phyloP scores from a whole-genome alignment of 1,140 invertebrate genomes.

The Papilio aristodemus region DNA sequence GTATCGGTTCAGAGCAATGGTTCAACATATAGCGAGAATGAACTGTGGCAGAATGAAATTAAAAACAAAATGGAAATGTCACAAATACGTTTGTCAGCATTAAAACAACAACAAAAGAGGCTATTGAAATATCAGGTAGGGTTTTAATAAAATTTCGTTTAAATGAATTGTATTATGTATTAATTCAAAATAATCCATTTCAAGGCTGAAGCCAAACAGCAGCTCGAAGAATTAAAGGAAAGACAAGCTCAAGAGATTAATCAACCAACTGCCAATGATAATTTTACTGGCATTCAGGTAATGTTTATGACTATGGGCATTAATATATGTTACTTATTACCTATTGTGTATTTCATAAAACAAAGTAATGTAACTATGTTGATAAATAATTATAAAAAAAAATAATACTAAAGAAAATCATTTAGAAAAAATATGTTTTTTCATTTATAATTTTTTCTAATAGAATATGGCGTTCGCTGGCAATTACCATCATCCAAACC shows the following conservation, averaged over 20 bases:
- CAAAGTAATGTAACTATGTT: too few species aligned
- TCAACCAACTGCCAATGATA: slow-evolving; percentile 59
- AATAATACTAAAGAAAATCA: slow-evolving; percentile 1
- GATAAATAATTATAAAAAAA: too few species aligned
- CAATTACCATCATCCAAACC: slow-evolving; percentile 60
- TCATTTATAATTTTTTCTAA: slow-evolving; percentile 27
- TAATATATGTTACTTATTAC: too few species aligned
- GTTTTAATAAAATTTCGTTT: not conserved
- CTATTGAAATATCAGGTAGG: slow-evolving; percentile 75
- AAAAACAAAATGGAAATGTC: slow-evolving; percentile 79
- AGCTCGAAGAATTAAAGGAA: slow-evolving; percentile 71
- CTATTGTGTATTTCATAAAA: too few species aligned
- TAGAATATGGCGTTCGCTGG: slow-evolving; percentile 53
- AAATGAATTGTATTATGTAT: not conserved
- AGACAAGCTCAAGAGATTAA: slow-evolving; percentile 64
- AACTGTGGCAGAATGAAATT: slow-evolving; percentile 78
- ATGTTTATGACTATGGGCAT: too few species aligned
- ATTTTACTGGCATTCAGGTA: slow-evolving; percentile 58
- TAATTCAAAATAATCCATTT: slow-evolving; percentile 35
- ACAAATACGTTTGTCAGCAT: slow-evolving; percentile 66
- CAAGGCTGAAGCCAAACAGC: slow-evolving; percentile 76
- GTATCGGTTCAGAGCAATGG: slow-evolving; percentile 77
- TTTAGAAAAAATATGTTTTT: not conserved
- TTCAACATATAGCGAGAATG: slow-evolving; percentile 78
- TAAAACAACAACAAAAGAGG: slow-evolving; percentile 77